A percentile compares a stretch with the other conserved stretches of the same genome.
phyloP scores from a whole-genome alignment of 2,888 invertebrate genomes.

The Zelleria hepariella region DNA sequence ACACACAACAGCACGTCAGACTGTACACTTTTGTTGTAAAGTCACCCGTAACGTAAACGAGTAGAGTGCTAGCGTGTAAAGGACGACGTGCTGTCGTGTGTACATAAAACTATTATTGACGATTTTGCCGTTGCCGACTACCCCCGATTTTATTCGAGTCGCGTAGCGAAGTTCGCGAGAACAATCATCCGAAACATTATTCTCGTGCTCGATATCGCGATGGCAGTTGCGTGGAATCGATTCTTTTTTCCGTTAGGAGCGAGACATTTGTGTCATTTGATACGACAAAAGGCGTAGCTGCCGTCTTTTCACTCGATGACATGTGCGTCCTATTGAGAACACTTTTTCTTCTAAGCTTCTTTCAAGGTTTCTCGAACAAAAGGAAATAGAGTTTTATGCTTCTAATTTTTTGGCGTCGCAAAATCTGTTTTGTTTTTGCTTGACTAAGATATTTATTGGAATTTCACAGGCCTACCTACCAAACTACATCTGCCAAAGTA shows the following conservation, averaged over 20 bases:
- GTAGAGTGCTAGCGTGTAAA: no score
- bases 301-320: not conserved
- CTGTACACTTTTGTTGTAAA: no score
- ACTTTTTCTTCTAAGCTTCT: not conserved
- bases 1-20: no score
- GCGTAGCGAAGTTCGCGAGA: constrained; percentile 1
- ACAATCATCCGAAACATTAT: constrained; percentile 3
- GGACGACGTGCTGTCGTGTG: no score
- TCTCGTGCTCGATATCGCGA: not conserved
- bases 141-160: not conserved
- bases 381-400: not conserved
- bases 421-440: no score
- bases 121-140: not conserved
- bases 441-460: no score
- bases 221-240: not conserved
- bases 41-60: no score
- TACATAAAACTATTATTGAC: no score
- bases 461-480: no score
- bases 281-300: not conserved
- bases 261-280: not conserved
- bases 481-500: no score
- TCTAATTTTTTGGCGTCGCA: not conserved
- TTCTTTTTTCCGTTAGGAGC: not conserved
- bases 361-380: not conserved
- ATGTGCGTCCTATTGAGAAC: not conserved